phyloP scores from a whole-genome alignment of 2,888 invertebrate species.

The Dromius quadrimaculatus region DNA sequence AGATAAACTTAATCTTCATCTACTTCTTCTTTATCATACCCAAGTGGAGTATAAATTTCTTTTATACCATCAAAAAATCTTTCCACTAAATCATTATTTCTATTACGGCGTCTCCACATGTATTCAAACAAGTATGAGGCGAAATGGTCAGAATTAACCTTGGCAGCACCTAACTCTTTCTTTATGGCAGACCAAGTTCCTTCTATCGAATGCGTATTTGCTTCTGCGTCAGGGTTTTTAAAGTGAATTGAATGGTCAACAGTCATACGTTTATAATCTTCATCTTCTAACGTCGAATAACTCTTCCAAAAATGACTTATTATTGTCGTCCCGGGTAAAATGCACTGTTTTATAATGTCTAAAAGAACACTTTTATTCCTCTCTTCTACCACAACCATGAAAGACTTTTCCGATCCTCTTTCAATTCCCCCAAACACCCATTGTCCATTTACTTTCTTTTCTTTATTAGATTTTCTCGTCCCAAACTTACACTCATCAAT shows the following conservation, averaged over 20 bases:
- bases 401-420: conserved; percentile 8
- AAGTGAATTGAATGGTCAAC: background rate
- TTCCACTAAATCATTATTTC: too few relatives aligned
- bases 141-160: background rate
- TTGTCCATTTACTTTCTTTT: conserved; percentile 30
- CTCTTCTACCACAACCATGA: background rate
- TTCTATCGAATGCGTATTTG: conserved; percentile 3
- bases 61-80: too few relatives aligned
- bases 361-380: background rate
- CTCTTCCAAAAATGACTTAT: background rate
- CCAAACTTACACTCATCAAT: conserved; percentile 45
- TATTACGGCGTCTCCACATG: background rate
- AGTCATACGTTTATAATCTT: conserved; percentile 2
- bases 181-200: conserved; percentile 3
- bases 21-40: too few relatives aligned
- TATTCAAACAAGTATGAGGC: background rate
- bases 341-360: conserved; percentile 14
- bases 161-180: background rate
- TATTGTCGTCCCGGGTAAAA: background rate
- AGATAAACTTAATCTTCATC: too few relatives aligned
- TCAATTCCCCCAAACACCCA: conserved; percentile 51
- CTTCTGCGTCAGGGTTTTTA: conserved; percentile 10
- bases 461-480: conserved; percentile 34
- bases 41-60: too few relatives aligned
- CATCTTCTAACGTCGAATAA: background rate